phyloP scores from a whole-genome alignment of 2,888 invertebrate species.

The Gandaritis pyraliata region DNA sequence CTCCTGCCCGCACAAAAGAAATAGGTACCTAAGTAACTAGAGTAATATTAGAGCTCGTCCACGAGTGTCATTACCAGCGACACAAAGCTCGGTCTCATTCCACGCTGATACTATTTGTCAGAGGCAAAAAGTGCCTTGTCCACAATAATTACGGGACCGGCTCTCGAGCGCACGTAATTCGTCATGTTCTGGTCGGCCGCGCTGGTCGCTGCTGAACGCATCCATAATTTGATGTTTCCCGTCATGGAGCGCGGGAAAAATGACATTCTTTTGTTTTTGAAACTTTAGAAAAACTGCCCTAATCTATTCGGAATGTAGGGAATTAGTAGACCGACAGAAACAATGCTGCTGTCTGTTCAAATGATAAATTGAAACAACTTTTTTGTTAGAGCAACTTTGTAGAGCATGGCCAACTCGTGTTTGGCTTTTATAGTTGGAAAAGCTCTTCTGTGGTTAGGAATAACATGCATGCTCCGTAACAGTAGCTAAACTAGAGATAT shows the following conservation, averaged over 20 bases:
- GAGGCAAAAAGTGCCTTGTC: conserved; percentile 83
- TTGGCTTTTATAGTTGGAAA: too few relatives aligned
- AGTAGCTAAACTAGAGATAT: too few relatives aligned
- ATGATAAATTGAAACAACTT: too few relatives aligned
- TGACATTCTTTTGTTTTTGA: conserved; percentile 36
- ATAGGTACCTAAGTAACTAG: conserved; percentile 43
- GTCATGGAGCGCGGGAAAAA: conserved; percentile 69
- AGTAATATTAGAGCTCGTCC: conserved; percentile 80
- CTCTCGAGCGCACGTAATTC: conserved; percentile 80
- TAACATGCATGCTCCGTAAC: too few relatives aligned
- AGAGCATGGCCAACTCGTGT: too few relatives aligned
- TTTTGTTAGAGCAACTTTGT: too few relatives aligned
- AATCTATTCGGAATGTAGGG: conserved; percentile 4
- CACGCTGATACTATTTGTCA: conserved; percentile 82
- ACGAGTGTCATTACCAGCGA: conserved; percentile 79
- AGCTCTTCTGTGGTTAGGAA: too few relatives aligned
- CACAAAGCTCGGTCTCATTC: conserved; percentile 80
- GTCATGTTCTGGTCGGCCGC: conserved; percentile 83
- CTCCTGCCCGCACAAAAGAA: conserved; percentile 78
- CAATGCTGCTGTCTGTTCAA: neutral
- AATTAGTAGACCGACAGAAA: conserved; percentile 10
- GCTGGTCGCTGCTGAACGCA: conserved; percentile 71
- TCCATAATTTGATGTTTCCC: conserved; percentile 82
- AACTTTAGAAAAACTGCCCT: conserved; percentile 12
- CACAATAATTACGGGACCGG: conserved; percentile 84